Base-by-base conservation (phyloP, 1,140 invertebrate genomes). In the Holotrichia oblita region DNA sequence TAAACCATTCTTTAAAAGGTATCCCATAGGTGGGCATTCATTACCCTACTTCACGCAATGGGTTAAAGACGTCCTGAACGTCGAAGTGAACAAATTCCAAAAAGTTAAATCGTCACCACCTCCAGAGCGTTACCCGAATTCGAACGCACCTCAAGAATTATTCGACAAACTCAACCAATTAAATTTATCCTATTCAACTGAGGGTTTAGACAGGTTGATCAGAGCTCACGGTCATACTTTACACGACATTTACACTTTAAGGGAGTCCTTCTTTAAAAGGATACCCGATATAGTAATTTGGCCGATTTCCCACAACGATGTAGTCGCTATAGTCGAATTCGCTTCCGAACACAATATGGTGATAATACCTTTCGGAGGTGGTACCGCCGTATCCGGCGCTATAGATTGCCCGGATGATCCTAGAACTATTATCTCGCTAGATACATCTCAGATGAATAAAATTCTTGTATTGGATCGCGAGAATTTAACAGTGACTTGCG, bases 191-290 rank as follows among this genome's bases (percentile, higher is more conserved):
- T 91, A 92, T 84, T 98, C 97, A 0, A 87, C 91, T 64, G 92
- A 95, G 27, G 94, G 93, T 0, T 89, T 95, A 73, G 97, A 99
- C 85, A 89, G 98, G 76, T 85, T 99, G 20, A 92, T 98, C 77
- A 89, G 97, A 73, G 93, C 96, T n/a, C 98, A 99, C 87, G 98
- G 98, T 6, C 96, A 99, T 85, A 98, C 98, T 0, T 87, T 99
- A 9, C 91, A 96, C 81, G 98, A 99, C 85, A 95, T 99, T 78
- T 94, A 93, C 82, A 88, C 90, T 7, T 85, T 99, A 42, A 90
- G 84, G 76, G 86, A 89, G 55, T 92, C 93, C 73, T 90, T 86
- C 64, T 94, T 96, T 84, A 88, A 91, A 10, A 90, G 97, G 80
- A 96, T 99, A 85, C 97, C 97, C 0, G 98, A 99, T 85, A 83